Conservation (phyloP, 2,797 vertebrate genomes). For the Triplophysa bombifrons region DNA sequence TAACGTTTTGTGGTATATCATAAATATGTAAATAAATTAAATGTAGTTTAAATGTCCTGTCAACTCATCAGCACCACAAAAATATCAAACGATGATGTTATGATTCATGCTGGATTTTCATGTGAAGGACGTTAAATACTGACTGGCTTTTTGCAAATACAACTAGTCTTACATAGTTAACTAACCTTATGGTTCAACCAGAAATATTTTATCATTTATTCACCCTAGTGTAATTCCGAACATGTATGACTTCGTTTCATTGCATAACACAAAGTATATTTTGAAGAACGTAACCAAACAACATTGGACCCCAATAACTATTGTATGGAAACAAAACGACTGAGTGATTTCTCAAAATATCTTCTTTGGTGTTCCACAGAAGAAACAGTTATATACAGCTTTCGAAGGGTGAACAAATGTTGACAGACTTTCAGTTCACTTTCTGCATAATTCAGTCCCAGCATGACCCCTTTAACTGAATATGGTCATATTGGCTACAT, state of each 20-base stretch:
- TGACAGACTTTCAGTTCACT: neutral
- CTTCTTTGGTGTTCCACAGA: no score
- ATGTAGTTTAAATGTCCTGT: neutral
- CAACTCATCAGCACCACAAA: conserved; percentile 19
- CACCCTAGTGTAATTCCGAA: no score
- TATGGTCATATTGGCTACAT: neutral
- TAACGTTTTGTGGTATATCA: neutral
- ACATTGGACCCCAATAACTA: no score
- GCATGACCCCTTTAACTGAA: conserved; percentile 2
- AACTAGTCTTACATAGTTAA: neutral
- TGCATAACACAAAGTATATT: no score
- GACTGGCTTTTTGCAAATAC: conserved; percentile 19
- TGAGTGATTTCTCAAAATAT: no score
- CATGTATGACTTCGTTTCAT: no score
- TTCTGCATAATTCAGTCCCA: conserved; percentile 5
- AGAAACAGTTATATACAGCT: no score
- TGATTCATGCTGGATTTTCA: conserved; percentile 32
- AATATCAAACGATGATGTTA: neutral
- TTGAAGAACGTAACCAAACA: no score
- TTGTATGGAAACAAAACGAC: no score
- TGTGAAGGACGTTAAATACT: conserved; percentile 9
- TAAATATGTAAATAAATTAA: conserved; percentile 22
- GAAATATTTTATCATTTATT: no score
- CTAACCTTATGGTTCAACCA: neutral
- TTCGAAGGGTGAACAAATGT: no score